Base-by-base conservation (phyloP, 1,140 invertebrate genomes). In the Drosophila novamexicana region DNA sequence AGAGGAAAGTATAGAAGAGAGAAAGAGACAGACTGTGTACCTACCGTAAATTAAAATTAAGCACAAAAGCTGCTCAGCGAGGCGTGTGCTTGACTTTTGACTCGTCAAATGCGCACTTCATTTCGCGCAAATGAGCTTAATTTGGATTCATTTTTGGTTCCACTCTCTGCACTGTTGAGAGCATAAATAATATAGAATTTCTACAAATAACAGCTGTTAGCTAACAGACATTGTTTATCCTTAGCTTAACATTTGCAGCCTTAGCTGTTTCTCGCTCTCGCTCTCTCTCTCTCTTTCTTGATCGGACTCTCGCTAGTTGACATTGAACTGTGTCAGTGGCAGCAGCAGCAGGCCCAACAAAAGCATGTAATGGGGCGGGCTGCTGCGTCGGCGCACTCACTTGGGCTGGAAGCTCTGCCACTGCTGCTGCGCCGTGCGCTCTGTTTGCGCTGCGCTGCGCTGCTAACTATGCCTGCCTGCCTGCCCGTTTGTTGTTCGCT, bases 301-400 rank as follows among this genome's bases (percentile, higher is more conserved):
- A 29, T 42, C 12, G 22, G 49, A 39, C 42, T 39, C 16, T 45
- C 57, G 36, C 29, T 53, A 37, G 52, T 75, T 83, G 80, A 79
- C 80, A 83, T 83, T 83, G 80, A 83, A 84, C 76, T 79, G 81
- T 83, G 80, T 83, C 81, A 83, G 81, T 83, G 80, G 81, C 80
- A 76, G 80, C 53, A 57, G 47, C 39, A 32, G 32, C 40, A 36
- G 18, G 39, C 47, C 57, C 36, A 62, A 71, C 57, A 63, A 71
- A 40, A 62, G 49, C 74, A 63, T 74, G 69, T 81, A 81, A 82
- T 78, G 79, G 79, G 79, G 64, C 70, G 79, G 57, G 63, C 79
- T 65, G 74, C 57, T 64, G 70, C 77, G 66, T 68, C 64, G 57
- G 72, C 59, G 68, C 58, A 50, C 64, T 53, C 45, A 49, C 59